Percentiles rank a stretch among this genome's conserved stretches.
Conservation (phyloP, 2,888 invertebrate species). For the Hyposoter didymator region DNA sequence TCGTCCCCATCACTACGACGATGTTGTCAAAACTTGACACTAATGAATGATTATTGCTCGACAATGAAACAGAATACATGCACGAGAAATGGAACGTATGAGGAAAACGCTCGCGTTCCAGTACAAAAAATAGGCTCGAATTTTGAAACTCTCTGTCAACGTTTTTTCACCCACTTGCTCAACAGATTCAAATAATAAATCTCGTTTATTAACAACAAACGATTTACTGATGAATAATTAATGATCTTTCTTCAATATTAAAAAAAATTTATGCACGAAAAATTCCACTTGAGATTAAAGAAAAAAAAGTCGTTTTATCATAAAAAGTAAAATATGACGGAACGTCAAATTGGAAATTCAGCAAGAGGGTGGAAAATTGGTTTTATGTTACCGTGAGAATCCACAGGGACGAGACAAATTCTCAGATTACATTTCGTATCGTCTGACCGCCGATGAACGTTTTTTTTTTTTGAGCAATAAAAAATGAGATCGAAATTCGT, state of each 20-base stretch:
- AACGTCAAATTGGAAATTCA: not conserved
- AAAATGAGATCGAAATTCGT: not conserved
- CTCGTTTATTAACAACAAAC: not conserved
- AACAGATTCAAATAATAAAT: too few relatives aligned
- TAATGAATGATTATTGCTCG: too few relatives aligned
- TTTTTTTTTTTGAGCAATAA: not conserved
- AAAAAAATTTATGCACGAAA: not conserved
- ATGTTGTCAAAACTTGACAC: too few relatives aligned
- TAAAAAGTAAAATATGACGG: not conserved
- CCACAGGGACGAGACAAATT: not conserved
- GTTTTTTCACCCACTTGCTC: too few relatives aligned
- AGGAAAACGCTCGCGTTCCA: too few relatives aligned
- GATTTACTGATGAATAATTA: not conserved
- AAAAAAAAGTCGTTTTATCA: not conserved
- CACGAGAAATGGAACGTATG: too few relatives aligned
- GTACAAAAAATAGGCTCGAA: too few relatives aligned
- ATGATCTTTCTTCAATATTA: not conserved
- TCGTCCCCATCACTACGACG: too few relatives aligned
- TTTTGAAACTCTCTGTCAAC: too few relatives aligned
- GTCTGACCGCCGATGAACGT: not conserved
- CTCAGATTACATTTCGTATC: not conserved
- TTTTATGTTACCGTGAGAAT: not conserved
- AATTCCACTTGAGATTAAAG: not conserved
- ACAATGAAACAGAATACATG: too few relatives aligned
- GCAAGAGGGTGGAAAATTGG: constrained; percentile 3